Evolutionary conservation across 2,888 invertebrate genomes (phyloP).

Genomic region (Trissolcus japonicus): DNA sequence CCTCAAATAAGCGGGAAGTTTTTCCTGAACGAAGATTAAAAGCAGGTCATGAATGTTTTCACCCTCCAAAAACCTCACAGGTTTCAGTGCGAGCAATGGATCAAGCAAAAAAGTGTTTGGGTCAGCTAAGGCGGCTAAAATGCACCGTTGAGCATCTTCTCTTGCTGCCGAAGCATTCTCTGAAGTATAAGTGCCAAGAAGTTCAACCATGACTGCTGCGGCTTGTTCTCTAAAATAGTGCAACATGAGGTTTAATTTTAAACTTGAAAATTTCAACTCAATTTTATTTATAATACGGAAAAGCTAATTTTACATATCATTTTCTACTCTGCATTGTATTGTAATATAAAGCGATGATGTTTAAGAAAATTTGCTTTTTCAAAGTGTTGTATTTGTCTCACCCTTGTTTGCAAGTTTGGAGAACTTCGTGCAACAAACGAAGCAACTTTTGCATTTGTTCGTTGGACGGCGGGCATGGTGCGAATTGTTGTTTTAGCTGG

Average conservation of each 20-base stretch:
- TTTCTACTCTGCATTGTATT: no score
- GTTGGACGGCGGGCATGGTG: slow-evolving; percentile 87
- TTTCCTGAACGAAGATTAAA: slow-evolving; percentile 96
- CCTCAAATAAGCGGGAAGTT: slow-evolving; percentile 91
- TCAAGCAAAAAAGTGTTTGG: slow-evolving; percentile 97
- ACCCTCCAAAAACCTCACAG: slow-evolving; percentile 95
- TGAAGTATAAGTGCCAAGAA: slow-evolving; percentile 96
- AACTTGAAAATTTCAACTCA: no score
- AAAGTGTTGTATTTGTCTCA: slow-evolving; percentile 66
- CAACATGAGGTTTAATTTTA: no score
- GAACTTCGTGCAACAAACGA: slow-evolving; percentile 90
- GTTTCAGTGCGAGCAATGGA: slow-evolving; percentile 93
- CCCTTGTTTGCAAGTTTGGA: slow-evolving; percentile 91
- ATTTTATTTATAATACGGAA: no score
- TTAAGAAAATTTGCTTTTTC: no score
- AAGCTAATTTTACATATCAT: no score
- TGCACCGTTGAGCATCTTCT: slow-evolving; percentile 97
- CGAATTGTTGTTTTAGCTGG: slow-evolving; percentile 88
- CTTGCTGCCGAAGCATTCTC: slow-evolving; percentile 97
- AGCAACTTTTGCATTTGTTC: slow-evolving; percentile 95
- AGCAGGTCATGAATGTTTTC: slow-evolving; percentile 96
- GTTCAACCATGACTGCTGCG: slow-evolving; percentile 97
- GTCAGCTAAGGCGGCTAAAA: slow-evolving; percentile 95
- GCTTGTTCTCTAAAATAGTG: slow-evolving; percentile 85
- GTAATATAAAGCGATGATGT: no score